Evolutionary conservation across 2,797 vertebrate genomes (phyloP).

Genomic region (Sarcoramphus papa): DNA sequence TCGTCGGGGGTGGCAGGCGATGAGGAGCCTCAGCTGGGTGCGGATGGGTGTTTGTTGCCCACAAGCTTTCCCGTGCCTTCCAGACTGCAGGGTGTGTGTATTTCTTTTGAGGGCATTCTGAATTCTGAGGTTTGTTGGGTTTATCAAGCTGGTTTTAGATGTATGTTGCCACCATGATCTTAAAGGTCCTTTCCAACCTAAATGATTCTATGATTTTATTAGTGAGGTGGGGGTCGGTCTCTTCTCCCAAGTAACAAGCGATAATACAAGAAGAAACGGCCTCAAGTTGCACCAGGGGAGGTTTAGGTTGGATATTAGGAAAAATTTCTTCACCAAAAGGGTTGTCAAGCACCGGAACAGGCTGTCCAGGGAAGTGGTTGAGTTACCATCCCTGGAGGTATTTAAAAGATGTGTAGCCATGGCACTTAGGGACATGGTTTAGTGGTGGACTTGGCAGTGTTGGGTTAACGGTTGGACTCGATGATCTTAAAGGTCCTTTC

Average conservation of each 20-base stretch:
- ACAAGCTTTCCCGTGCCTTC: not conserved
- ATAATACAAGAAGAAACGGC: not conserved
- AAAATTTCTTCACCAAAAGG: too few relatives aligned
- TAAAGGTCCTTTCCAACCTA: not conserved
- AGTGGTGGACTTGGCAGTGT: not conserved
- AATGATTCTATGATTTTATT: not conserved
- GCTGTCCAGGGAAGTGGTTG: too few relatives aligned
- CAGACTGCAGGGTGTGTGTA: not conserved
- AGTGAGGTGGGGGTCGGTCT: not conserved
- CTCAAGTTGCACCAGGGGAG: not conserved
- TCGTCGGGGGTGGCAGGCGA: too few relatives aligned
- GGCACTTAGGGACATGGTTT: not conserved
- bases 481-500: not conserved
- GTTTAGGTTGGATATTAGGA: not conserved
- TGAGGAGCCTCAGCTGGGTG: not conserved
- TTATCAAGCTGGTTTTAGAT: not conserved
- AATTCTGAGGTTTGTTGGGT: not conserved
- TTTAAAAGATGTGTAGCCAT: not conserved
- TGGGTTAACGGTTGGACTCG: not conserved
- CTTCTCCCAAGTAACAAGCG: not conserved
- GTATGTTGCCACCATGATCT: not conserved
- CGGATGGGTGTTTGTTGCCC: not conserved
- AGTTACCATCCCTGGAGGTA: not conserved
- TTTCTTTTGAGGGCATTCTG: not conserved
- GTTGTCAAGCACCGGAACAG: too few relatives aligned